Conservation (phyloP, 2,113 vertebrate genomes). For the Leucoraja erinaceus region DNA sequence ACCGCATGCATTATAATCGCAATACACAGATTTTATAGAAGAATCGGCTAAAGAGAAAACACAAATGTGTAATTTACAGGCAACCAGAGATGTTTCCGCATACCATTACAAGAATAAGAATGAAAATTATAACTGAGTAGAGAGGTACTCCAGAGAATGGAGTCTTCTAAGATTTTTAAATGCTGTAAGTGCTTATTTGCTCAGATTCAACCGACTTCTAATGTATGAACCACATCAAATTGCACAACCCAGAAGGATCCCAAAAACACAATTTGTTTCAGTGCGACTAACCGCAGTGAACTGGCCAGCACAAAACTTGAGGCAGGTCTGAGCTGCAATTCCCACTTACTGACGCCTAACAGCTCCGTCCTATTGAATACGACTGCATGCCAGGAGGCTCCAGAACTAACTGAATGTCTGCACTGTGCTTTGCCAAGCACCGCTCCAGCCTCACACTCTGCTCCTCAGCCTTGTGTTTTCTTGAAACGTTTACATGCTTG, state of each 20-base stretch:
- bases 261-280: neutral
- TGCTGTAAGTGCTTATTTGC: neutral
- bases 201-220: neutral
- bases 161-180: neutral
- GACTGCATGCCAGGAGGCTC: conserved; percentile 39
- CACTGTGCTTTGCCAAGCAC: conserved; percentile 56
- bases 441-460: conserved; percentile 46
- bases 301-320: neutral
- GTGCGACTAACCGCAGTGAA: neutral
- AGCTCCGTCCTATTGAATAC: neutral
- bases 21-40: neutral
- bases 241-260: neutral
- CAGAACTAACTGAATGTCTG: conserved; percentile 55
- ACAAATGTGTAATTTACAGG: neutral
- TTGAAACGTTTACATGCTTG: conserved; percentile 43
- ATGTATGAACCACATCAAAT: neutral
- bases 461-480: conserved; percentile 41
- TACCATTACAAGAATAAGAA: neutral
- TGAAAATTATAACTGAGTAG: neutral
- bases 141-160: neutral
- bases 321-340: neutral
- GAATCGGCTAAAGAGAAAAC: neutral
- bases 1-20: neutral
- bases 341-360: neutral
- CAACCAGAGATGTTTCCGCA: neutral